phyloP scores from a whole-genome alignment of 2,113 vertebrate species.

The Eclectus roratus region DNA sequence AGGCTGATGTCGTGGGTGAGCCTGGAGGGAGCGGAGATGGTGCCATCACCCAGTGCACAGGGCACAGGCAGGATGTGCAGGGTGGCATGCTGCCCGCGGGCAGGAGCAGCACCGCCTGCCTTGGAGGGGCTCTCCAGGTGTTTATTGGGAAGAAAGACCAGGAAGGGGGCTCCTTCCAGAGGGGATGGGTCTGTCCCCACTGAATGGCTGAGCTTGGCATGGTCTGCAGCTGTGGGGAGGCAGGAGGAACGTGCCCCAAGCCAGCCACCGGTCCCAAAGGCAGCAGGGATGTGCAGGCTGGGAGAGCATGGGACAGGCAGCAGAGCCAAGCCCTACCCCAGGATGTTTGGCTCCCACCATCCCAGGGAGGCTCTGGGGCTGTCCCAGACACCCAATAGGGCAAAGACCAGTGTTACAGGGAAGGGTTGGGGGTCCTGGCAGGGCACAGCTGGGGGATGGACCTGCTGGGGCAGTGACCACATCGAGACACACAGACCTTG shows the following conservation, averaged over 20 bases:
- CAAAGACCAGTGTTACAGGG: rapidly evolving
- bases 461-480: neutral
- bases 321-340: neutral
- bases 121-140: neutral
- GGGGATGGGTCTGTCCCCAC: neutral
- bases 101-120: neutral
- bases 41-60: neutral
- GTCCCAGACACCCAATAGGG: neutral
- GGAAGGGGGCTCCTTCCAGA: neutral
- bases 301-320: neutral
- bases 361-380: neutral
- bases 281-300: neutral
- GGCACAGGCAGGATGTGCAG: neutral
- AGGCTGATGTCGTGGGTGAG: constrained; percentile 97
- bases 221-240: neutral
- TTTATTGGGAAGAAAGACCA: neutral
- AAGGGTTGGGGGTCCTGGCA: neutral
- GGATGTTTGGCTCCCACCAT: neutral
- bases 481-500: neutral
- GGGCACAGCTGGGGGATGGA: neutral
- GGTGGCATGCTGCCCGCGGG: neutral
- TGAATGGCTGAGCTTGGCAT: rapidly evolving
- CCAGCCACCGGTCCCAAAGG: neutral
- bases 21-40: constrained; percentile 71
- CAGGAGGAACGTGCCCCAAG: neutral